phyloP scores from a whole-genome alignment of 2,113 vertebrate species.

The Eptesicus fuscus region DNA sequence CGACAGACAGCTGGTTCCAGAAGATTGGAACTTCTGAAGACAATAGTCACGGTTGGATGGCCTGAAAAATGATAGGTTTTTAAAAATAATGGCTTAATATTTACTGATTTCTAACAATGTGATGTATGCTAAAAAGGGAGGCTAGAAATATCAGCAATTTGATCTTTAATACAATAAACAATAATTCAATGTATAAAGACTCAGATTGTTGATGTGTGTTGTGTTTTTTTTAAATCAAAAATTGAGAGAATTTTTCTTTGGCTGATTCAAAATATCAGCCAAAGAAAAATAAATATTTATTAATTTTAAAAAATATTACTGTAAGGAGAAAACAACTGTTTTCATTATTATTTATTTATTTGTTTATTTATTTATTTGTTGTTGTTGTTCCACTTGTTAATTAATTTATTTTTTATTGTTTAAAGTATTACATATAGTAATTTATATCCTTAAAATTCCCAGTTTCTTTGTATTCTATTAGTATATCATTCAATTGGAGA shows the following conservation, averaged over 20 bases:
- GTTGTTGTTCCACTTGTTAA: too few relatives aligned
- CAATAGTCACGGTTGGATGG: neutral
- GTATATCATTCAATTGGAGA: neutral
- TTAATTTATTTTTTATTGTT: too few relatives aligned
- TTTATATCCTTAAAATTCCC: neutral
- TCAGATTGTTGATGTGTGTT: neutral
- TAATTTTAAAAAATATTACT: slow-evolving; percentile 17
- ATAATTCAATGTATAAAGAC: neutral
- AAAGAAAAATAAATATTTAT: neutral
- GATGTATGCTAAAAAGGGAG: neutral
- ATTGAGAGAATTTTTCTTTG: neutral
- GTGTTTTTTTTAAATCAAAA: neutral
- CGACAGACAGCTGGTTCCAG: neutral
- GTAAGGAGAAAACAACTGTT: neutral
- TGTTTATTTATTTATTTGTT: neutral
- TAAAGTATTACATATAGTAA: too few relatives aligned
- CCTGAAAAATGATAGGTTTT: slow-evolving; percentile 9
- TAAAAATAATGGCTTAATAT: slow-evolving; percentile 42
- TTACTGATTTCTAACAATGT: slow-evolving; percentile 36
- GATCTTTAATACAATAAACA: neutral
- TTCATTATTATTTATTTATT: neutral
- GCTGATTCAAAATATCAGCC: neutral
- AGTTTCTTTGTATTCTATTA: neutral
- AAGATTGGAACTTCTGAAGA: neutral
- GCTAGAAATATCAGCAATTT: neutral